Percentiles rank a stretch among this genome's conserved stretches.
Evolutionary conservation across 2,113 vertebrate species (phyloP).

Genomic region (Natator depressus): DNA sequence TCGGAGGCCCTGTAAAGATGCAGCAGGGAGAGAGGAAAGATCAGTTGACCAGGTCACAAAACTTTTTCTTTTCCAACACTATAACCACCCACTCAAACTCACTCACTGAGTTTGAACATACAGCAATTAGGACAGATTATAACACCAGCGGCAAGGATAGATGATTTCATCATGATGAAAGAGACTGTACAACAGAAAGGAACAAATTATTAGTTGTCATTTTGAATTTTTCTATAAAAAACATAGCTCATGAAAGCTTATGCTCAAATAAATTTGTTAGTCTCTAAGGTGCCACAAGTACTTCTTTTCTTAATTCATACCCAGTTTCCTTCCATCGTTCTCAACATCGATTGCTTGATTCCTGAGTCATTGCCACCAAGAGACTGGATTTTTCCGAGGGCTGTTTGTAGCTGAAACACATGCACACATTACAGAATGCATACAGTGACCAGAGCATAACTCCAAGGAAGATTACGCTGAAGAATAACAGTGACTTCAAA

Average conservation of each 20-base stretch:
- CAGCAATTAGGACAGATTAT: neutral
- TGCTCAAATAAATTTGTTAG: no score
- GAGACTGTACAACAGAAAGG: neutral
- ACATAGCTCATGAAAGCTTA: no score
- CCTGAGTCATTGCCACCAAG: slow-evolving; percentile 49
- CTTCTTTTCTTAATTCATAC: slow-evolving; percentile 54
- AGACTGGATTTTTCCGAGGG: slow-evolving; percentile 45
- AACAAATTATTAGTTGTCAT: neutral
- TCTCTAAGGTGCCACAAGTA: no score
- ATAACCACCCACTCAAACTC: neutral
- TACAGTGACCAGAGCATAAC: neutral
- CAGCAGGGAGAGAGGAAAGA: neutral
- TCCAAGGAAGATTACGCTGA: neutral
- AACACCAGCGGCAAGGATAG: neutral
- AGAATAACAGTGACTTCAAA: neutral
- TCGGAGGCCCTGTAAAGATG: neutral
- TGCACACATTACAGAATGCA: neutral
- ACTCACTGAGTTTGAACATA: neutral
- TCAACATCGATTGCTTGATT: slow-evolving; percentile 59
- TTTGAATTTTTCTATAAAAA: neutral
- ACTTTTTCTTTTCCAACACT: neutral
- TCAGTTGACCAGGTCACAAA: neutral
- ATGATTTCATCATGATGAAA: neutral
- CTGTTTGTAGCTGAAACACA: slow-evolving; percentile 79
- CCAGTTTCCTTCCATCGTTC: slow-evolving; percentile 53